These are phyloP conservation scores for Acleris emargana DNA, from an alignment of 2,888 invertebrate species.

Conservation along the genomic window DNA sequence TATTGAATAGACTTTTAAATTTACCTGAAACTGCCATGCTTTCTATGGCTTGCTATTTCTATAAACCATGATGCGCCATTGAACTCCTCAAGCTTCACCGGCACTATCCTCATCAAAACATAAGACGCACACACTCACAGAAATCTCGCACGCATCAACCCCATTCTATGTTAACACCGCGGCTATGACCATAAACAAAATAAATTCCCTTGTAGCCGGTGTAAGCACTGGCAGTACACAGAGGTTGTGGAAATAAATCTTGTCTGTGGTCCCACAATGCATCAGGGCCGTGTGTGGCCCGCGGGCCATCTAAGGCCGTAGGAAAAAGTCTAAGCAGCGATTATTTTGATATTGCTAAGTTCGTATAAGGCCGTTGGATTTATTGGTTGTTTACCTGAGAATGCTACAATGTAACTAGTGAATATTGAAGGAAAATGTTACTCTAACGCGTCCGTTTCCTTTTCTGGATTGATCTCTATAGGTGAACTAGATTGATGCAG, in stretches of 20 bases:
- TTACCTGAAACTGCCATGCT: too few species aligned
- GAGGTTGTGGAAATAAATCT: slow-evolving; percentile 58
- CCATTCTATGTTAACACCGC: slow-evolving; percentile 35
- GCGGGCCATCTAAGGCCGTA: slow-evolving; percentile 22
- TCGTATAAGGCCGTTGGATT: slow-evolving; percentile 12
- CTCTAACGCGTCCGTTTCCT: too few species aligned
- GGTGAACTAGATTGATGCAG: too few species aligned
- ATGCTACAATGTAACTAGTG: slow-evolving; percentile 3
- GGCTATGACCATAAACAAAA: slow-evolving; percentile 62
- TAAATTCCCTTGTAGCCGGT: slow-evolving; percentile 55
- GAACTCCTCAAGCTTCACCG: neutral
- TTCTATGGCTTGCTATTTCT: too few species aligned
- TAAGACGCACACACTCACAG: neutral
- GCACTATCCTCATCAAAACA: neutral
- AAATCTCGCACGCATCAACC: slow-evolving; percentile 10
- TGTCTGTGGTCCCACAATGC: slow-evolving; percentile 53
- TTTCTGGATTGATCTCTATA: too few species aligned
- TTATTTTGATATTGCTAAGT: slow-evolving; percentile 22
- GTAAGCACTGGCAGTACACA: slow-evolving; percentile 57
- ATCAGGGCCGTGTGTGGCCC: slow-evolving; percentile 61
- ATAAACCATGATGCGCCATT: too few species aligned
- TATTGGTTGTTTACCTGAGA: slow-evolving; percentile 9
- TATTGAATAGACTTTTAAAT: too few species aligned
- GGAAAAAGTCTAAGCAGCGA: slow-evolving; percentile 25
- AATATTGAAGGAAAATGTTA: too few species aligned